These are phyloP conservation scores for Okapia johnstoni DNA, from an alignment of 2,113 vertebrate species.

Conservation along the genomic window DNA sequence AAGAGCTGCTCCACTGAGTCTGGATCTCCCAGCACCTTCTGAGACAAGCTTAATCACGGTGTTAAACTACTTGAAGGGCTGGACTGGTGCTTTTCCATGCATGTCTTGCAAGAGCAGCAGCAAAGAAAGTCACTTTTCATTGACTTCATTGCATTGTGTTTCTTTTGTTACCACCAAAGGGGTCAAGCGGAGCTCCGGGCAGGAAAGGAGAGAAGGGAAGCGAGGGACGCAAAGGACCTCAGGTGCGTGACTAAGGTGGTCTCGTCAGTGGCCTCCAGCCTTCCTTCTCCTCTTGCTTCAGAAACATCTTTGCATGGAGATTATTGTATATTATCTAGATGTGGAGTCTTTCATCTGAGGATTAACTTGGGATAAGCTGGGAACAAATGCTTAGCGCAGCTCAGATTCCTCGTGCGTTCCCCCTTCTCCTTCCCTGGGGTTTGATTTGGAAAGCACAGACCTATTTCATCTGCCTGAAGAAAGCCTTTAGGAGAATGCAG, in stretches of 20 bases:
- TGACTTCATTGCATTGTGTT: background rate
- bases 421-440: background rate
- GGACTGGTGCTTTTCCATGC: background rate
- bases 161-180: slow-evolving; percentile 25
- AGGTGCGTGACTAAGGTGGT: slow-evolving; percentile 33
- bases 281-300: background rate
- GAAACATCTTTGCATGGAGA: background rate
- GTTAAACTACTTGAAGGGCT: background rate
- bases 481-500: background rate
- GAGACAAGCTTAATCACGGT: background rate
- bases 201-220: slow-evolving; percentile 59
- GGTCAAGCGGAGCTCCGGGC: slow-evolving; percentile 23
- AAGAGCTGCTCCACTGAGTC: background rate
- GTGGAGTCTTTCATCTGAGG: background rate
- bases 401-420: background rate
- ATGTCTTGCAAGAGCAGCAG: background rate
- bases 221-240: slow-evolving; percentile 33
- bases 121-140: background rate
- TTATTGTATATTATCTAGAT: background rate
- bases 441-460: background rate
- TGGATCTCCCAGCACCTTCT: background rate
- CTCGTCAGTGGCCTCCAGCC: background rate
- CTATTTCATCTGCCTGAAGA: background rate
- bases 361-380: background rate
- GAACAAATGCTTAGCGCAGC: background rate